Evolutionary conservation across 2,888 invertebrate species (phyloP), one percentile per base, ranked within the genome.

Genomic region (Cordilura impudica): DNA sequence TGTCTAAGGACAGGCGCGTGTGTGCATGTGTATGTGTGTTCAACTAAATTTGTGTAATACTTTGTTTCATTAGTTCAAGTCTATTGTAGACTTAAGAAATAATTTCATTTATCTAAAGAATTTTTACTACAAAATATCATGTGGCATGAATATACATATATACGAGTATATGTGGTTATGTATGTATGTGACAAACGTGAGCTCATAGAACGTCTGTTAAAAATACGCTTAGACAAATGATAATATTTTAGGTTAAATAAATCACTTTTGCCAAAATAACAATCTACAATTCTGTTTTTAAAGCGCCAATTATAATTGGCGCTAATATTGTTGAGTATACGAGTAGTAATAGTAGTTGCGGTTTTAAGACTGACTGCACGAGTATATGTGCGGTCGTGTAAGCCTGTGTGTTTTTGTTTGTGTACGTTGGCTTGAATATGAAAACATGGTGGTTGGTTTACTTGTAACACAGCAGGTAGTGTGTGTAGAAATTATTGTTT

Each of bases 41-140:
- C 10, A 35, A 19, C 14, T 51, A 21, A 12, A n/a, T 21, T 4
- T 49, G 21, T 49, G 21, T 49, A 21, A 47, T 26, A 49, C 8
- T 39, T 39, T 47, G 21, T 67, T 74, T 74, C 45, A 67, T 69
- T 71, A 47, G 60, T 72, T 76, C 29, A 39, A 54, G 39, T 60
- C 66, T 60, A 60, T 71, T 66, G 58, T 66, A 69, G 56, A 60
- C 66, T 67, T 71, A 8, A 35, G 45, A 66, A 72, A 77, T 72
- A 77, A 72, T 77, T 77, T 72, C 19, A 67, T 61, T 72, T 77
- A 19, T 47, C 47, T 39, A 61, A 67, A 65, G 63, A 70, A 56
- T 49, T 56, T 51, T 65, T 31, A 58, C 21, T n/a, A 43, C 26
- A 58, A 21, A 65, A 70, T 61, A 49, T 58, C 14, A 43, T 63